Percentiles rank a stretch among this genome's conserved stretches.
Conservation (phyloP, 2,113 vertebrate species). For the mouse (Mus musculus) region GRCm39 chr11:88777501-88778000, state of each 20-base stretch:
- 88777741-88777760: constrained; percentile 9
- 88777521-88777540: too few relatives aligned
- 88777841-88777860: constrained; percentile 28
- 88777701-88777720: constrained; percentile 24
- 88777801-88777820: constrained; percentile 2
- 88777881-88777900: background rate
- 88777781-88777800: constrained; percentile 50
- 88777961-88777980: background rate
- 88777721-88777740: constrained; percentile 54
- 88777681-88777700: background rate
- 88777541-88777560: too few relatives aligned
- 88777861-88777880: background rate
- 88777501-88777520: too few relatives aligned
- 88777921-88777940: background rate
- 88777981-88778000: constrained; percentile 31
- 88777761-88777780: constrained; percentile 55
- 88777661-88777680: too few relatives aligned
- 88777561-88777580: too few relatives aligned
- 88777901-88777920: constrained; percentile 36
- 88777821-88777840: background rate
- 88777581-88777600: too few relatives aligned
- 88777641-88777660: too few relatives aligned
- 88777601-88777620: too few relatives aligned
- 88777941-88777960: background rate
- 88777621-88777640: too few relatives aligned